phyloP scores from a whole-genome alignment of 2,797 vertebrate species.

The Xenentodon cancila region DNA sequence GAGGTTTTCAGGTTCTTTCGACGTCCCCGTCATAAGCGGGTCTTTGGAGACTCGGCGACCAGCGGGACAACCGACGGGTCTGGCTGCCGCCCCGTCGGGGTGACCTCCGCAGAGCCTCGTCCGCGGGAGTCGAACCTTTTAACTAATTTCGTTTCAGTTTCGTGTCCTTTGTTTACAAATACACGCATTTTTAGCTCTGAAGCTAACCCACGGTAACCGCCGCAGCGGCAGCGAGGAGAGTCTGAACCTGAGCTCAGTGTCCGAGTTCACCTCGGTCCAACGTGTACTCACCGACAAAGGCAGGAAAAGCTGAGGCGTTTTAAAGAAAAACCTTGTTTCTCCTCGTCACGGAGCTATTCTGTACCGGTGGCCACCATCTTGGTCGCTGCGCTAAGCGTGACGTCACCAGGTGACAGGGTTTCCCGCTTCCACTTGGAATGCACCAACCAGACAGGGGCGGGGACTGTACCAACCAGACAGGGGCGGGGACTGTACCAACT shows the following conservation, averaged over 20 bases:
- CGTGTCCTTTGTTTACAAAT: conserved; percentile 60
- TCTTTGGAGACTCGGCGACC: too few relatives aligned
- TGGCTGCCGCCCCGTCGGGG: too few relatives aligned
- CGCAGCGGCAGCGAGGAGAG: background rate
- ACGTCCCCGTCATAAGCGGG: too few relatives aligned
- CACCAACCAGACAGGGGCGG: conserved; percentile 12
- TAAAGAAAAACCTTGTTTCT: background rate
- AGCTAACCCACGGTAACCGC: conserved; percentile 23
- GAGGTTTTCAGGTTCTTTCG: too few relatives aligned
- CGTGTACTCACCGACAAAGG: conserved; percentile 8
- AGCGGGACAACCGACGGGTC: too few relatives aligned
- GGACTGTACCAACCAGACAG: conserved; percentile 14
- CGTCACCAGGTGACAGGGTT: conserved; percentile 20
- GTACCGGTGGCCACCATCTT: conserved; percentile 48
- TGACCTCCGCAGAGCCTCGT: too few relatives aligned
- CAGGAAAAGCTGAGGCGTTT: accelerated
- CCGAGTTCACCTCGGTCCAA: background rate
- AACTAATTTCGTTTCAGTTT: background rate
- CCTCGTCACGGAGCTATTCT: background rate
- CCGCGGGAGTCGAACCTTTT: too few relatives aligned
- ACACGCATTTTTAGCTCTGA: conserved; percentile 3
- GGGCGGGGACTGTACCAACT: too few relatives aligned
- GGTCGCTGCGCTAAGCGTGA: conserved; percentile 3
- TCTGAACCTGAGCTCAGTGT: accelerated
- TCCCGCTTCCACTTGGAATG: conserved; percentile 34